Base-by-base conservation (phyloP, 2,888 invertebrate genomes). In the Pristionchus arcanus region DNA sequence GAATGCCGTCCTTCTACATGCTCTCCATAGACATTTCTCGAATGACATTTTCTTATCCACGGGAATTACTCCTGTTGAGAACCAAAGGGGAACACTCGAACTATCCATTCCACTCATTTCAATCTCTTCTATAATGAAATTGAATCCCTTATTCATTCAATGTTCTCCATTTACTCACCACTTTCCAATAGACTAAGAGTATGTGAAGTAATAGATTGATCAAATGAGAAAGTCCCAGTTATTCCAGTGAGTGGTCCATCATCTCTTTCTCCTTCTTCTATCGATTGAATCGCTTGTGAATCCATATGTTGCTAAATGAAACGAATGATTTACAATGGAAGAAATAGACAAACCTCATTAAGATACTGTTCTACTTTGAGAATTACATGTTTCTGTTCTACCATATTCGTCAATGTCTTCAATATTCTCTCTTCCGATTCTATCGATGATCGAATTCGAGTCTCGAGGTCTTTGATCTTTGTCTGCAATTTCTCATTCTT, bases 1-100 rank as follows among this genome's bases (percentile, higher is more conserved):
- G 96, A 98, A 99, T 84, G 98, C 98, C 95, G 98, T 98, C 92
- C 99, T 98, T 91, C 98, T 97, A 95, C 98, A 98, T 53, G 98
- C 98, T 93, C 98, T 97, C 98, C 98, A 99, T 93, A 99, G 96
- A 97, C 99, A 98, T 59, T 98, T 97, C 96, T 98, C 98, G 96
- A 99, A 99, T 19, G 98, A 97, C 59, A 98, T 97, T 92, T 98
- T 97, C 92, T 98, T 97, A 96, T 98, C 98, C 87, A 98, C 97
- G 87, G 97, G 96, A 94, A 99, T 98, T 91, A 98, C 98, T 92
- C 99, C 99, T 95, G 98, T 98, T 93, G 99, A 98, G 96, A 99
- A 99, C 53, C 53, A 55, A 13, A 83, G 83, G 19, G 83, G 42
- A 42, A 77, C 77, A 77, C 42, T 77, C 21, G 77, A 83, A 31